phyloP scores from a whole-genome alignment of 1,140 invertebrate species.

The Zophobas atratus region DNA sequence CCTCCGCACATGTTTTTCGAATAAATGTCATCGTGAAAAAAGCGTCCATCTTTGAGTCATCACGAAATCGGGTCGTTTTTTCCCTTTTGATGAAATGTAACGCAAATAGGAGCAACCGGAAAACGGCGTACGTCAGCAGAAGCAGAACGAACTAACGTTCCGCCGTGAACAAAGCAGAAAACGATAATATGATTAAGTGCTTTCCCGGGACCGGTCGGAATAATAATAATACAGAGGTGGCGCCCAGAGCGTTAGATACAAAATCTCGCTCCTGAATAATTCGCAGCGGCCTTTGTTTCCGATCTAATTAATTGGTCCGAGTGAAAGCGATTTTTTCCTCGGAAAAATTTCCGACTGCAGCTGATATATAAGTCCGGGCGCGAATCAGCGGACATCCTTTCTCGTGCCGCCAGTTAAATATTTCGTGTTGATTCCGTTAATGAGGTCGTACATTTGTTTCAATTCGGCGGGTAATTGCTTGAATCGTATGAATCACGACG shows the following conservation, averaged over 20 bases:
- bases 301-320: slow-evolving; percentile 12
- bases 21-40: slow-evolving; percentile 18
- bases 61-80: background rate
- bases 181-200: slow-evolving; percentile 37
- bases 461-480: background rate
- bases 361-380: background rate
- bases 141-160: background rate
- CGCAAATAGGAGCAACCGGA: slow-evolving; percentile 17
- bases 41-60: background rate
- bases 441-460: slow-evolving; percentile 16
- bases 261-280: slow-evolving; percentile 14
- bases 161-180: slow-evolving; percentile 38
- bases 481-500: background rate
- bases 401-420: slow-evolving; percentile 13
- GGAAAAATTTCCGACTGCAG: background rate
- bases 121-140: slow-evolving; percentile 21
- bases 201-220: slow-evolving; percentile 30
- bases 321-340: slow-evolving; percentile 18
- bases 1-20: slow-evolving; percentile 2
- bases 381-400: slow-evolving; percentile 6
- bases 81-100: slow-evolving; percentile 15
- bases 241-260: background rate
- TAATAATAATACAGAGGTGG: slow-evolving; percentile 30
- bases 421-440: slow-evolving; percentile 7
- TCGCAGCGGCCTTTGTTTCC: background rate